A percentile compares a stretch with the other conserved stretches of the same genome.
phyloP scores from a whole-genome alignment of 2,113 vertebrate genomes.

The Sterrhoptilus dennistouni region DNA sequence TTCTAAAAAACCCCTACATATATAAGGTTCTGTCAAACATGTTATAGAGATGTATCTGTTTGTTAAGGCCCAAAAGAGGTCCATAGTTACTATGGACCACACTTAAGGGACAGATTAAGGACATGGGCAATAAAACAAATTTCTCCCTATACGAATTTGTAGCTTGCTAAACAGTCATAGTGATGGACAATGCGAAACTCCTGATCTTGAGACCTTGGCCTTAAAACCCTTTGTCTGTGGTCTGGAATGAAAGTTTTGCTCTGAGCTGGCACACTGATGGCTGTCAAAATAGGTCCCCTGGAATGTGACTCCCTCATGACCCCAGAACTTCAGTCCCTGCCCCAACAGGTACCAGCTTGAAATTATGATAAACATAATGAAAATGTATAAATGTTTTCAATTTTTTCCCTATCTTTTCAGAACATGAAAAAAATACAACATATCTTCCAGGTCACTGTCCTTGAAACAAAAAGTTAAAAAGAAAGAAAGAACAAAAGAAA shows the following conservation, averaged over 20 bases:
- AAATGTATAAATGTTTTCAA: neutral
- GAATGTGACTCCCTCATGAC: rapidly evolving
- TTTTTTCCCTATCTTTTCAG: neutral
- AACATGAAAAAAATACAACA: neutral
- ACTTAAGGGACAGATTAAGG: neutral
- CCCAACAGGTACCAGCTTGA: neutral
- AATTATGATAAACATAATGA: neutral
- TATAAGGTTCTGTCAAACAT: neutral
- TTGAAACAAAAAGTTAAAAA: neutral
- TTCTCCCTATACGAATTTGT: neutral
- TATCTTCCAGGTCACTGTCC: neutral
- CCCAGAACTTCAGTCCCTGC: rapidly evolving
- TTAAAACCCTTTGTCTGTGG: neutral
- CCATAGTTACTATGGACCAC: neutral
- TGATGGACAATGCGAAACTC: neutral
- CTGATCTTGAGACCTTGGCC: neutral
- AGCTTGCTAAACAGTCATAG: neutral
- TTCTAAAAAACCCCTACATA: rapidly evolving
- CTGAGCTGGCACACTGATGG: neutral
- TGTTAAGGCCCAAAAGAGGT: neutral
- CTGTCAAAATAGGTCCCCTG: neutral
- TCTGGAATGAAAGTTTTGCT: neutral
- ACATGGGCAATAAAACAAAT: neutral
- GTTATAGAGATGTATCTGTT: neutral
- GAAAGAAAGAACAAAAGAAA: neutral